Evolutionary conservation across 1,140 invertebrate species (phyloP).

Genomic region (Brachionus plicatilis): DNA sequence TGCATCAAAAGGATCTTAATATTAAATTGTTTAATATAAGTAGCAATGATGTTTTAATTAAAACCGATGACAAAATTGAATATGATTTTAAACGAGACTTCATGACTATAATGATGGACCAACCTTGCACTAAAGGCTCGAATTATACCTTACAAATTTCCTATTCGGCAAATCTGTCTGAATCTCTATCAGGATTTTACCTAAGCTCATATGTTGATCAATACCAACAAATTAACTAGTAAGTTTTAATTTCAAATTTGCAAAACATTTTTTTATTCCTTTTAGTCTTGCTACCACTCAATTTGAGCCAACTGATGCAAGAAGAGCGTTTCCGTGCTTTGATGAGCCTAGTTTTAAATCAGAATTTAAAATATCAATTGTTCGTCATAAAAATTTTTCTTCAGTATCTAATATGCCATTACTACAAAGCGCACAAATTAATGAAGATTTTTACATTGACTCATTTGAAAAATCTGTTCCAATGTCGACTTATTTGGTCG

Average conservation of each 20-base stretch:
- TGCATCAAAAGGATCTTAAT: slow-evolving; percentile 14
- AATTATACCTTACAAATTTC: neutral
- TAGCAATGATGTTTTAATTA: too few relatives aligned
- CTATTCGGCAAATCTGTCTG: neutral
- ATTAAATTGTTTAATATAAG: neutral
- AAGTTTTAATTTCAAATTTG: neutral
- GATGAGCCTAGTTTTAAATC: slow-evolving; percentile 88
- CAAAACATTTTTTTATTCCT: neutral
- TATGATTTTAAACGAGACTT: slow-evolving; percentile 27
- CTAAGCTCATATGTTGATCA: neutral
- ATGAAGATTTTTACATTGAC: neutral
- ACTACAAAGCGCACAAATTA: neutral
- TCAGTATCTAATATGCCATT: slow-evolving; percentile 17
- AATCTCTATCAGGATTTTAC: slow-evolving; percentile 15
- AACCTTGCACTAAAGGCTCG: neutral
- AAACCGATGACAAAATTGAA: neutral
- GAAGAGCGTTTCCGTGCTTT: slow-evolving; percentile 92
- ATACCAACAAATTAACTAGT: neutral
- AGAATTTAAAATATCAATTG: slow-evolving; percentile 63
- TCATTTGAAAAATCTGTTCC: slow-evolving; percentile 59
- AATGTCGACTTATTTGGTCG: slow-evolving; percentile 79
- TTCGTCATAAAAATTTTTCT: neutral
- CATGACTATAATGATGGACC: neutral
- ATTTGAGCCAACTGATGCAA: slow-evolving; percentile 86
- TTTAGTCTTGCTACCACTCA: slow-evolving; percentile 74